These are phyloP conservation scores for Perizoma affinitatum DNA, from an alignment of 2,888 invertebrate genomes.

Conservation along the genomic window DNA sequence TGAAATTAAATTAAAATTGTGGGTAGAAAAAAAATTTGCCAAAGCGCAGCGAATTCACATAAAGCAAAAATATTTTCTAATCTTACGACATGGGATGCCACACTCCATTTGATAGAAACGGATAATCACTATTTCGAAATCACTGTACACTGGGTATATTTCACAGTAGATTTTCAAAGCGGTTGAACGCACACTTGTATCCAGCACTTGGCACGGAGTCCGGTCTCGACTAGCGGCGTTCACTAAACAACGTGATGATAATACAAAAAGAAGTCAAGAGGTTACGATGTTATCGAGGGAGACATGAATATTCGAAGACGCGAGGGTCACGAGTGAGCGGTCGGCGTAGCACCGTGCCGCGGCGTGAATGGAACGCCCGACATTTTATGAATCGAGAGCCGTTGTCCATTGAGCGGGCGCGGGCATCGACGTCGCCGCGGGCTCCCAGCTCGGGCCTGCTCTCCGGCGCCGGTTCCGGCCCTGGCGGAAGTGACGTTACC, in stretches of 20 bases:
- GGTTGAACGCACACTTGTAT: constrained; percentile 73
- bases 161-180: constrained; percentile 65
- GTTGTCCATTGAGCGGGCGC: constrained; percentile 73
- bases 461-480: constrained; percentile 69
- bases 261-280: constrained; percentile 81
- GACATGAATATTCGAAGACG: constrained; percentile 83
- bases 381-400: constrained; percentile 83
- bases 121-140: constrained; percentile 68
- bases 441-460: constrained; percentile 61
- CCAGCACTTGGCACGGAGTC: constrained; percentile 75
- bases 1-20: constrained; percentile 9
- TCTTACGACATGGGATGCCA: constrained; percentile 74
- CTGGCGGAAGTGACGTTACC: constrained; percentile 79
- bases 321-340: constrained; percentile 83
- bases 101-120: constrained; percentile 67
- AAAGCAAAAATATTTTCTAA: constrained; percentile 58
- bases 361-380: constrained; percentile 82
- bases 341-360: constrained; percentile 74
- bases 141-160: constrained; percentile 73
- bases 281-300: constrained; percentile 82
- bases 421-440: constrained; percentile 58
- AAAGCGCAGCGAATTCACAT: constrained; percentile 28
- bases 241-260: constrained; percentile 81
- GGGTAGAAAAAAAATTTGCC: constrained; percentile 20
- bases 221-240: constrained; percentile 66